phyloP scores from a whole-genome alignment of 2,888 invertebrate genomes.

The Brenthis daphne region DNA sequence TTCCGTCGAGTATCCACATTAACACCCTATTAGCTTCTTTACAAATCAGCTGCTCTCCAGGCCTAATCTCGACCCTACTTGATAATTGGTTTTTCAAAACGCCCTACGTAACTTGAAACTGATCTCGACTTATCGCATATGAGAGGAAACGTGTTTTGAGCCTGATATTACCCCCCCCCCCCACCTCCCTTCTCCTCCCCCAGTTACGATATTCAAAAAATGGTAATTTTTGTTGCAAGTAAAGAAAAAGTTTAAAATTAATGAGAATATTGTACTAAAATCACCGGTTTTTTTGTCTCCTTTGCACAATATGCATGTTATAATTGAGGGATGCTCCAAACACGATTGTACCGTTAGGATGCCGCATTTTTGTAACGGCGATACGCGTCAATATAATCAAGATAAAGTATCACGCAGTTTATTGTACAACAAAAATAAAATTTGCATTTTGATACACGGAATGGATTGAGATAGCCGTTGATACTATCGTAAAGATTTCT shows the following conservation, averaged over 20 bases:
- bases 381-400: slow-evolving; percentile 30
- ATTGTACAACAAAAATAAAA: slow-evolving; percentile 6
- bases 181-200: too few species aligned
- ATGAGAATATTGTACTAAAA: too few species aligned
- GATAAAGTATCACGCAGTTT: slow-evolving; percentile 23
- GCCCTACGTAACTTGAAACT: slow-evolving; percentile 43
- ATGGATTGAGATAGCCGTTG: slow-evolving; percentile 10
- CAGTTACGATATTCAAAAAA: not conserved
- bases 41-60: slow-evolving; percentile 34
- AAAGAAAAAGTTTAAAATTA: not conserved
- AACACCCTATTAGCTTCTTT: slow-evolving; percentile 39
- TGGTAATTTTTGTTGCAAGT: not conserved
- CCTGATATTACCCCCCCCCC: slow-evolving; percentile 2
- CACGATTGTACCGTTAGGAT: slow-evolving; percentile 37
- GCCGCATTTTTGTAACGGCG: slow-evolving; percentile 35
- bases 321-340: slow-evolving; percentile 40
- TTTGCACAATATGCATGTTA: not conserved
- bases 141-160: slow-evolving; percentile 39
- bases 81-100: slow-evolving; percentile 42
- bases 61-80: slow-evolving; percentile 33
- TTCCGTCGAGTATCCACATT: slow-evolving; percentile 34
- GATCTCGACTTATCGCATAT: slow-evolving; percentile 43
- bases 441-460: slow-evolving; percentile 11
- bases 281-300: too few species aligned
- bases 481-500: slow-evolving; percentile 3